These are phyloP conservation scores for Cheilosia impressa DNA, from an alignment of 2,888 invertebrate species.

Conservation along the genomic window DNA sequence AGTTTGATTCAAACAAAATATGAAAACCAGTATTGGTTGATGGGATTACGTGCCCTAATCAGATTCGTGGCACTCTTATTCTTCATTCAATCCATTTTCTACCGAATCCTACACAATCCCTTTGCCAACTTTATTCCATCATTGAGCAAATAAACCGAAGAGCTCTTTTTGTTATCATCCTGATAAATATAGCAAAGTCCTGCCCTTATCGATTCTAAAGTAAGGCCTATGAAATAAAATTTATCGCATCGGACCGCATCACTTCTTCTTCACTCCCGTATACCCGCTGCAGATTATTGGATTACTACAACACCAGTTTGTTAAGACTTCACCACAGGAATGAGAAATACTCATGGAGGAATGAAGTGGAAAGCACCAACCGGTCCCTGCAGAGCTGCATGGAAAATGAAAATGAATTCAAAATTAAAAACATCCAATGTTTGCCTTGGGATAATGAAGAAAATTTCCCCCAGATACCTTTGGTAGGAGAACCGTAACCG, in stretches of 20 bases:
- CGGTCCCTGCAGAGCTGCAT: neutral
- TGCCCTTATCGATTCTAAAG: slow-evolving; percentile 15
- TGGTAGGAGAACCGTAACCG: neutral
- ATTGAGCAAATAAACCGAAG: slow-evolving; percentile 3
- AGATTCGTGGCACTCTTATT: neutral
- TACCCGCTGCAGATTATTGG: neutral
- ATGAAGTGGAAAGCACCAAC: neutral
- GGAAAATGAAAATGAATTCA: slow-evolving; percentile 11
- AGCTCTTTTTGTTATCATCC: slow-evolving; percentile 18
- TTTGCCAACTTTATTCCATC: neutral
- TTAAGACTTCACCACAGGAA: neutral
- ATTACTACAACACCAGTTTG: slow-evolving; percentile 7
- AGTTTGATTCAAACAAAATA: neutral
- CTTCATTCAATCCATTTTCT: neutral
- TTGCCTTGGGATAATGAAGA: slow-evolving; percentile 51
- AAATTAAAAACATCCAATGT: slow-evolving; percentile 33
- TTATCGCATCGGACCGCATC: slow-evolving; percentile 14
- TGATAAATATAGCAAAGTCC: slow-evolving; percentile 18
- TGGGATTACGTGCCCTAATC: neutral
- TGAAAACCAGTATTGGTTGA: neutral
- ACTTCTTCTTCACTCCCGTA: neutral
- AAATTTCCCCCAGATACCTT: slow-evolving; percentile 22
- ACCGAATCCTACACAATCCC: neutral
- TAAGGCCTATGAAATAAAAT: slow-evolving; percentile 26
- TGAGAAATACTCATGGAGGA: neutral